Base-by-base conservation (phyloP, 2,888 invertebrate species). In the Euphydryas editha region DNA sequence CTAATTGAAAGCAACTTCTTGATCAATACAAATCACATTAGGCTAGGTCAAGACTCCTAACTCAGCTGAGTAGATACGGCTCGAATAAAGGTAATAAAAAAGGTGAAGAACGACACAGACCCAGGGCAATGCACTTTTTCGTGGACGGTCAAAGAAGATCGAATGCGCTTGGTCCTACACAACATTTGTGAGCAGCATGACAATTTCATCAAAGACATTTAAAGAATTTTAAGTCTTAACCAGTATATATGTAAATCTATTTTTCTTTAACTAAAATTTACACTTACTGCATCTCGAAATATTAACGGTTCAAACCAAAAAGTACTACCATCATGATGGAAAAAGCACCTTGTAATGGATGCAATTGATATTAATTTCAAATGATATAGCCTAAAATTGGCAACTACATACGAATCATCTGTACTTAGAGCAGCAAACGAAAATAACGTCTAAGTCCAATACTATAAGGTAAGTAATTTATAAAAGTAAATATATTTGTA, bases 21-120 rank as follows among this genome's bases (percentile, higher is more conserved):
- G 79, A 76, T 76, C 81, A 91, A 90, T 79, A 81, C 82, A 85
- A 83, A 86, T 85, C 79, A 80, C 81, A 86, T 90, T 92, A 88
- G 84, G 85, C 87, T 89, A 92, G 92, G 92, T 92, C 92, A 90
- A 83, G 91, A 77, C 81, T 84, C 85, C 87, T 90, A 89, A 91
- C 84, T 75, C 85, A 82, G 80, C 80, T 73, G 78, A 82, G 86
- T 90, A 88, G 87, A 85, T 79, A 78, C 78, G 77, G 75, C 79
- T 77, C 79, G 77, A 81, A 83, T 84, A 81, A 82, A 75, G 76
- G 74, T 78, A 76, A 80, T 76, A 81, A 85, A 83, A 83, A 83
- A 79, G 71, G 77, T 76, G 81, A 81, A 80, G 70, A 75, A 71
- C 75, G 75, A 75, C 78, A 75, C 78, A 70, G 67, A 68, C 81